A percentile compares a stretch with the other conserved stretches of the same genome.
Conservation (phyloP, 2,113 vertebrate genomes). For the Dryoscopus gambensis region DNA sequence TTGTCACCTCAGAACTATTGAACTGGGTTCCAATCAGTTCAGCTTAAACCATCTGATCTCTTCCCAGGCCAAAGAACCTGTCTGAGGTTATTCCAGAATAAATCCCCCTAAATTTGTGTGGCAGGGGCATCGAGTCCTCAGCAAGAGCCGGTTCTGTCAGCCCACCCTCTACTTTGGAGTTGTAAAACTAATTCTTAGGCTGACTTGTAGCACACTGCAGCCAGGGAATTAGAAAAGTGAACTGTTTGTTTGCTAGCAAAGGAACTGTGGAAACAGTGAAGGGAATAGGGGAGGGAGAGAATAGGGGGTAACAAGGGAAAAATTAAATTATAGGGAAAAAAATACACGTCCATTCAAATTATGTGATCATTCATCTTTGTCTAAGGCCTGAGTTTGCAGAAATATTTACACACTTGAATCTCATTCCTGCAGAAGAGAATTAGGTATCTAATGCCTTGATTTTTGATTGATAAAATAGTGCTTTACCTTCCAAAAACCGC, state of each 20-base stretch:
- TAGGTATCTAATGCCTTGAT: not conserved
- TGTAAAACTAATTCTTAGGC: not conserved
- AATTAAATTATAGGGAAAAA: not conserved
- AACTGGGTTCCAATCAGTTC: not conserved
- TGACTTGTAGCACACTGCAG: not conserved
- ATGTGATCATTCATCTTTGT: not conserved
- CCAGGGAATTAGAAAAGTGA: not conserved
- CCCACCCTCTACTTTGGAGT: not conserved
- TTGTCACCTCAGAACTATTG: not conserved
- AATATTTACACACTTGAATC: not conserved
- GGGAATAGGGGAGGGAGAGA: not conserved
- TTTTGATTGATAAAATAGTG: not conserved
- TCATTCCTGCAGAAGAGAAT: not conserved
- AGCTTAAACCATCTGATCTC: not conserved
- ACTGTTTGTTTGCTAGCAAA: not conserved
- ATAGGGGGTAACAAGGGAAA: not conserved
- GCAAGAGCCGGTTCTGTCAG: not conserved
- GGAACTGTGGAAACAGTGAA: not conserved
- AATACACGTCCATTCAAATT: not conserved
- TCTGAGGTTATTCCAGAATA: not conserved
- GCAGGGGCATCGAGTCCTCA: not conserved
- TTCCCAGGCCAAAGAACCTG: not conserved
- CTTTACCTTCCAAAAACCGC: not conserved
- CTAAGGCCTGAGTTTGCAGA: not conserved
- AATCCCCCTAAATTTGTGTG: not conserved